phyloP scores from a whole-genome alignment of 2,888 invertebrate species.

The Epinotia bilunana region DNA sequence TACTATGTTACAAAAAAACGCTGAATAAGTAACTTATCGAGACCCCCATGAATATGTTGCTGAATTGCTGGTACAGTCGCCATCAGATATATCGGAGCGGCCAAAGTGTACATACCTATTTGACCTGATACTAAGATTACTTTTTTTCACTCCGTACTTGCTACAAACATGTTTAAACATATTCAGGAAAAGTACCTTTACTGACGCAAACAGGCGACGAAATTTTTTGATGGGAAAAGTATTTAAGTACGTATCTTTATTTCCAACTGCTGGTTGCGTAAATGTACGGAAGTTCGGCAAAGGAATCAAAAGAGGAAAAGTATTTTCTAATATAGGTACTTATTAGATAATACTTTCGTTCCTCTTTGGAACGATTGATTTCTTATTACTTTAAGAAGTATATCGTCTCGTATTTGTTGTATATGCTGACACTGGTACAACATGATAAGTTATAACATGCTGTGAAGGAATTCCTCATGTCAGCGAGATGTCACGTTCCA shows the following conservation, averaged over 20 bases:
- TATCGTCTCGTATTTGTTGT: slow-evolving; percentile 9
- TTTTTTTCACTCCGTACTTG: slow-evolving; percentile 51
- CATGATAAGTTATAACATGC: not conserved
- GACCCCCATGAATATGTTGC: too few relatives aligned
- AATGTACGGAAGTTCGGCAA: slow-evolving; percentile 17
- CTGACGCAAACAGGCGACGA: slow-evolving; percentile 59
- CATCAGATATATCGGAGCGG: too few relatives aligned
- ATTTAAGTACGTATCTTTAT: slow-evolving; percentile 52
- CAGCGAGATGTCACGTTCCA: not conserved
- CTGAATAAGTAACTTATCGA: too few relatives aligned
- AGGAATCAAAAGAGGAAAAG: slow-evolving; percentile 10
- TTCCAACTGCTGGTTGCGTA: slow-evolving; percentile 35
- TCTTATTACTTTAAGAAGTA: slow-evolving; percentile 10
- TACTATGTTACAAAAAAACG: too few relatives aligned
- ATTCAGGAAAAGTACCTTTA: slow-evolving; percentile 60
- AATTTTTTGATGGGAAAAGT: slow-evolving; percentile 60
- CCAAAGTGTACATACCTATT: too few relatives aligned
- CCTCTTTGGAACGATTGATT: too few relatives aligned
- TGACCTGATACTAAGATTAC: too few relatives aligned
- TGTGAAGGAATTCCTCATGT: not conserved
- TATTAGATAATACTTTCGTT: too few relatives aligned
- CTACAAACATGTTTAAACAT: slow-evolving; percentile 54
- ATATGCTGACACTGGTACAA: not conserved
- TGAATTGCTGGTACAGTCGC: too few relatives aligned
- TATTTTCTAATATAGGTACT: slow-evolving; percentile 6